Evolutionary conservation across 2,888 invertebrate genomes (phyloP).

Genomic region (Campoletis raptor): DNA sequence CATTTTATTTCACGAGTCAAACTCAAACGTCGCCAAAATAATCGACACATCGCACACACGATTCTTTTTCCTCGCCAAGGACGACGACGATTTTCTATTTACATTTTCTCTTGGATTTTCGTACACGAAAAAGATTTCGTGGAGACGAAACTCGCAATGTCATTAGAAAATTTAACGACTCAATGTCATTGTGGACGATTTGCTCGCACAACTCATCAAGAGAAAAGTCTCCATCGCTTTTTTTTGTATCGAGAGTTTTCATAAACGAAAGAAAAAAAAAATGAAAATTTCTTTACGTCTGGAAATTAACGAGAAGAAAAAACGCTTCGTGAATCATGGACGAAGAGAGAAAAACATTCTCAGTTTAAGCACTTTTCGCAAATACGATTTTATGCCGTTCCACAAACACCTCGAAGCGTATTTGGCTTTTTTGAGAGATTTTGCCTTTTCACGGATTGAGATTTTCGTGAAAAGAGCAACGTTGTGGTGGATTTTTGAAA

Average conservation of each 20-base stretch:
- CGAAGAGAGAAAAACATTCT: constrained; percentile 10
- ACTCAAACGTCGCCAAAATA: constrained; percentile 15
- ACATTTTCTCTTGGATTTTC: constrained; percentile 35
- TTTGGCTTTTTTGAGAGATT: background rate
- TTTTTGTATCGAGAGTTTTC: constrained; percentile 8
- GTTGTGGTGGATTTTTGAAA: constrained; percentile 15
- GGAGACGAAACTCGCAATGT: constrained; percentile 35
- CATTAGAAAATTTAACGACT: constrained; percentile 30
- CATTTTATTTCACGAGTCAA: background rate
- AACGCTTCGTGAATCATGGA: background rate
- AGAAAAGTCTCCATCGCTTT: constrained; percentile 15
- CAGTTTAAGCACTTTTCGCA: constrained; percentile 19
- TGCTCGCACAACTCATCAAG: constrained; percentile 21
- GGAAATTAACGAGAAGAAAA: constrained; percentile 21
- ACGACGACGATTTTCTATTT: background rate
- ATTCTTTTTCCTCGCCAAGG: background rate
- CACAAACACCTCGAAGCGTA: constrained; percentile 2
- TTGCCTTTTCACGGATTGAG: constrained; percentile 2
- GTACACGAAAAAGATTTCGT: constrained; percentile 8
- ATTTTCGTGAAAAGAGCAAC: constrained; percentile 11
- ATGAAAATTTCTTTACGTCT: constrained; percentile 3
- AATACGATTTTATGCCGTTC: constrained; percentile 9
- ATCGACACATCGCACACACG: constrained; percentile 3
- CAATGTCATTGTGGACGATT: constrained; percentile 49
- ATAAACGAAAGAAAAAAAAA: constrained; percentile 3